Evolutionary conservation across 2,888 invertebrate genomes (phyloP), one percentile per base, ranked within the genome.

Genomic region (Artemia sinica): DNA sequence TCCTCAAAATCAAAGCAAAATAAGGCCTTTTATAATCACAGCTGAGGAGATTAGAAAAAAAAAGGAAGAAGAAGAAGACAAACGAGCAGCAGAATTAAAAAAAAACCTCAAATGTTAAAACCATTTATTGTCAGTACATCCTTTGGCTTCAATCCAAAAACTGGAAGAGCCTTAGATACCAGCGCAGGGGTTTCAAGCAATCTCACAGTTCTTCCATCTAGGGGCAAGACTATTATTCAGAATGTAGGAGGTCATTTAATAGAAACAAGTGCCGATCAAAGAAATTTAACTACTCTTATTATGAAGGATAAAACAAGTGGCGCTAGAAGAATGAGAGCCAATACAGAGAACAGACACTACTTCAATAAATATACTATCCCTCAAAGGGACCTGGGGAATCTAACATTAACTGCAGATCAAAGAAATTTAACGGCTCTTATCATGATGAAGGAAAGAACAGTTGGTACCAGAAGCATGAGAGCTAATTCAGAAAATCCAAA

Each of bases 301-400:
- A 18, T 58, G n/a, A n/a, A 10, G 9, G 14, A 58, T 58, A 28
- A 58, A 28, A n/a, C 14, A 8, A 28, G 28, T 18, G 8, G 63
- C 2, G 63, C 63, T 9, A 58, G 63, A 58, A 58, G 63, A 18
- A n/a, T 58, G 63, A 58, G 63, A 58, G 63, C n/a, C 28, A n/a
- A 58, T n/a, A 58, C 12, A 28, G 28, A 28, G 63, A 41, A 41
- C 41, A 41, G 41, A 41, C 41, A 41, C 41, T 41, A 41, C 41
- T 41, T 41, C 41, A 41, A 41, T 41, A 41, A 41, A 41, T 41
- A 41, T 41, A 41, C 41, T 41, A 41, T 41, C 41, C 41, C 41
- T 3, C 41, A 41, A 41, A 41, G 41, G 41, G 41, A 41, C 41
- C 41, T 2, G 41, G 41, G 6, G 41, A 41, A 41, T 41, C 41